Evolutionary conservation across 92 coral and sea anemone genomes (phyloP).

Genomic region (Zoanthus solanderi): DNA sequence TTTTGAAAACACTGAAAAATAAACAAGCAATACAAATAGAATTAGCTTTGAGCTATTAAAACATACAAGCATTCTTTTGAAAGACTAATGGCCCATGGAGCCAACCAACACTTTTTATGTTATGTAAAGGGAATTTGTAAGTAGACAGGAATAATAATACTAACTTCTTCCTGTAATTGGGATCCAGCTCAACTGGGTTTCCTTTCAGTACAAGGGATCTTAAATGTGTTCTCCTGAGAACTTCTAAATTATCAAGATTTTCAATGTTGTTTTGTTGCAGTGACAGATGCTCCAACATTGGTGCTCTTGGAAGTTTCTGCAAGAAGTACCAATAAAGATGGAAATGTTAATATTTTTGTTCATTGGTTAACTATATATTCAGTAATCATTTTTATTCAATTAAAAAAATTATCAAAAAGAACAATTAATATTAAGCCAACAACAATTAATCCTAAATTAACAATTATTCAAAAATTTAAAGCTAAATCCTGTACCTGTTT

Average conservation of each 20-base stretch:
- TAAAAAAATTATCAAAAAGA: no score
- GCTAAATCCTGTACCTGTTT: no score
- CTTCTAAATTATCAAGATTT: constrained; percentile 80
- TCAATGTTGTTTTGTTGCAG: constrained; percentile 90
- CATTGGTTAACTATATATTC: not conserved
- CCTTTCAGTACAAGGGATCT: constrained; percentile 87
- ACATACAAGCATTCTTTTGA: not conserved
- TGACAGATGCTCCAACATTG: constrained; percentile 88
- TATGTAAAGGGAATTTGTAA: no score
- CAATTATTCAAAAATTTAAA: no score
- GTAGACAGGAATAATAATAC: not conserved
- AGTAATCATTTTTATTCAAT: not conserved
- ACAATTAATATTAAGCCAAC: no score
- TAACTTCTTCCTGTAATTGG: constrained; percentile 91
- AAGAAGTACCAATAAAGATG: not conserved
- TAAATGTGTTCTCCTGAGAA: constrained; percentile 73
- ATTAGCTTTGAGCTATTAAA: not conserved
- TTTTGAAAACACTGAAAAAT: constrained; percentile 78
- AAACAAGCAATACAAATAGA: not conserved
- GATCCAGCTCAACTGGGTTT: constrained; percentile 91
- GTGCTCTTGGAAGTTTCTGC: constrained; percentile 92
- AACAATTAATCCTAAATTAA: no score
- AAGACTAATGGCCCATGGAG: not conserved
- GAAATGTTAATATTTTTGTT: not conserved
- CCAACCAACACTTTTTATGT: no score